Evolutionary conservation across 2,113 vertebrate genomes (phyloP), one percentile per base, ranked within the genome.

Genomic region (Esox niger): DNA sequence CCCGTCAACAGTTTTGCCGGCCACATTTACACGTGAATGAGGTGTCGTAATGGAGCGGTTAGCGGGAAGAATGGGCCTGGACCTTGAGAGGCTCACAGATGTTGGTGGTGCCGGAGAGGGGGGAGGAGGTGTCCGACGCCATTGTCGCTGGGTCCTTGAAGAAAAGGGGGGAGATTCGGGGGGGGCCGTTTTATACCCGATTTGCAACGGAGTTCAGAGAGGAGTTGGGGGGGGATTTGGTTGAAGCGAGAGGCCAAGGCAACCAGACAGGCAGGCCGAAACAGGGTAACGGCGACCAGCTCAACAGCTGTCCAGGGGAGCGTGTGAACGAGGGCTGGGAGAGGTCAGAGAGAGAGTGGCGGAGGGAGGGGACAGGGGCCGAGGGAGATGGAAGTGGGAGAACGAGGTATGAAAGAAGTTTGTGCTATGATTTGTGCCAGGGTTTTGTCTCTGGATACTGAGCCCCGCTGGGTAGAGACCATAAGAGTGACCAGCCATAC

Each of bases 71-170:
- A 95, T 92, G 90, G 21, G 32, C 81, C 84, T 10, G 17, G 82
- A 89, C 89, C 85, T 88, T 88, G 91, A 91, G 90, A 92, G 90
- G 89, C 93, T 93, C 94, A 95, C 94, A 95, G 94, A 95, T 95
- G 93, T 95, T 93, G 76, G 87, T 86, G 90, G 85, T 91, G 76
- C 83, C 86, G 89, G 80, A 26, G 89, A 86, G 90, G 82, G 91
- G 92, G 93, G 92, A 23, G 2, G 4, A 5, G 29, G 30, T 4
- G 3, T 15, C 13, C 49, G 15, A 54, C 2, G 8, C n/a, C 23
- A 25, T 54, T n/a, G 23, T n/a, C 15, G 15, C 6, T 54, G 20
- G 15, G 23, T 17, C 11, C 17, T 60, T 27, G 20, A 32, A 20
- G 17, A 20, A 23, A 8, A n/a, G 10, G 35, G 59, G 15, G 13